Base-by-base conservation (phyloP, 2,797 vertebrate species). In the Acipenser ruthenus region DNA sequence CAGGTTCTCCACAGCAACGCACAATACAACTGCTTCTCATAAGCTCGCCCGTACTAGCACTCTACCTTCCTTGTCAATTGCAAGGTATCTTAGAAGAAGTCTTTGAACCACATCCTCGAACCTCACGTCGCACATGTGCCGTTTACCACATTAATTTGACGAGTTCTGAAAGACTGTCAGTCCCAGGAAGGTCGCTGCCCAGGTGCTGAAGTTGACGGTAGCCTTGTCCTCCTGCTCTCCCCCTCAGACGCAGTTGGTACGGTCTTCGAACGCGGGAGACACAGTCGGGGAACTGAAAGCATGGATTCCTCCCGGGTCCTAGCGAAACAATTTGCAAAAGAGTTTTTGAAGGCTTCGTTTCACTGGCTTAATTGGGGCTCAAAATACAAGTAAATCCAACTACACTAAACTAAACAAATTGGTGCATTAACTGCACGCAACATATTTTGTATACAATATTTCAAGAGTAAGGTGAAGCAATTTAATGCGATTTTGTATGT, bases 241-340 rank as follows among this genome's bases (percentile, higher is more conserved):
- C 79, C 61, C 12, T 59, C 50, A 56, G 0, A 15, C 3, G 0
- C n/a, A 2, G 48, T 73, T 85, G 82, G 83, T 85, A 84, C 66
- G 67, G 63, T 73, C 83, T 77, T 52, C 15, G 52, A 50, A 59
- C 68, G 72, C 79, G 72, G 55, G 50, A 63, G 65, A 67, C 69
- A 64, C 63, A 62, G 62, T 68, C 65, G 50, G 12, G 60, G n/a
- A 70, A 67, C 64, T 8, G n/a, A 62, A 68, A 61, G 53, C 13
- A 53, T 49, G 60, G 73, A 68, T 70, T 75, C 69, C 68, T 71
- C 66, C 23, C 67, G 66, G 69, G 74, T 66, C 67, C 63, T 68
- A 67, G 15, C 6, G 12, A 52, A 63, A 4, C 4, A 18, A 1
- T 18, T 18, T 18, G 18, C 18, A 18, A 18, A 18, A 18, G 18